phyloP scores from a whole-genome alignment of 2,888 invertebrate genomes.

The Tanytarsus gracilentus region DNA sequence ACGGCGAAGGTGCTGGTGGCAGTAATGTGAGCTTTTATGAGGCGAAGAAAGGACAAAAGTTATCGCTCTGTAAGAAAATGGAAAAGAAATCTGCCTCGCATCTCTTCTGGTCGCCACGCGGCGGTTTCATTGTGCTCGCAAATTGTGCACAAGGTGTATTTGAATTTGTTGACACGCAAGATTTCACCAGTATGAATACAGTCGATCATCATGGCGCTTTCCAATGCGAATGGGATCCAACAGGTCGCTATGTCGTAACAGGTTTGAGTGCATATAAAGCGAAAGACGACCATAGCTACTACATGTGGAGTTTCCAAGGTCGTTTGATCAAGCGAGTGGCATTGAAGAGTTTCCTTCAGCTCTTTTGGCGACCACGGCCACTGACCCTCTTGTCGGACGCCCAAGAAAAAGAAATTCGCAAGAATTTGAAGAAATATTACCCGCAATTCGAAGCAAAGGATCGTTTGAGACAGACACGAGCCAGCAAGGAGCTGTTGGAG shows the following conservation, averaged over 20 bases:
- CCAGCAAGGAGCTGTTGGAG: conserved; percentile 90
- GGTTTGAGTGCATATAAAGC: conserved; percentile 93
- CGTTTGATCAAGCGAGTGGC: conserved; percentile 65
- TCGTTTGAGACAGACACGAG: conserved; percentile 81
- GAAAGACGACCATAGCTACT: conserved; percentile 86
- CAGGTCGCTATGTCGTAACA: conserved; percentile 92
- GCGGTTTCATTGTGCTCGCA: conserved; percentile 91
- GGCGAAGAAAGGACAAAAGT: conserved; percentile 81
- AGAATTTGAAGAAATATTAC: conserved; percentile 95
- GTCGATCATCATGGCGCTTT: conserved; percentile 89
- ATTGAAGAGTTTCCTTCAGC: conserved; percentile 87
- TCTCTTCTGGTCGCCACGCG: conserved; percentile 91
- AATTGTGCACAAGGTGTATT: conserved; percentile 81
- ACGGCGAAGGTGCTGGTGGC: conserved; percentile 65
- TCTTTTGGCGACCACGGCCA: conserved; percentile 93
- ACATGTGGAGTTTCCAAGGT: conserved; percentile 96
- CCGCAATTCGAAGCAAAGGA: conserved; percentile 95
- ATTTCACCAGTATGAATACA: conserved; percentile 89
- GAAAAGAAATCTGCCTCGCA: conserved; percentile 86
- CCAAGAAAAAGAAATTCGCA: conserved; percentile 90
- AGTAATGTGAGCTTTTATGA: conserved; percentile 89
- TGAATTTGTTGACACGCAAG: conserved; percentile 92
- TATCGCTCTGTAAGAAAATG: conserved; percentile 74
- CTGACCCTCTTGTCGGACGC: conserved; percentile 71
- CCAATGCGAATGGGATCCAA: conserved; percentile 99